Evolutionary conservation across 2,797 vertebrate genomes (phyloP).

Genomic region (Decapterus maruadsi): DNA sequence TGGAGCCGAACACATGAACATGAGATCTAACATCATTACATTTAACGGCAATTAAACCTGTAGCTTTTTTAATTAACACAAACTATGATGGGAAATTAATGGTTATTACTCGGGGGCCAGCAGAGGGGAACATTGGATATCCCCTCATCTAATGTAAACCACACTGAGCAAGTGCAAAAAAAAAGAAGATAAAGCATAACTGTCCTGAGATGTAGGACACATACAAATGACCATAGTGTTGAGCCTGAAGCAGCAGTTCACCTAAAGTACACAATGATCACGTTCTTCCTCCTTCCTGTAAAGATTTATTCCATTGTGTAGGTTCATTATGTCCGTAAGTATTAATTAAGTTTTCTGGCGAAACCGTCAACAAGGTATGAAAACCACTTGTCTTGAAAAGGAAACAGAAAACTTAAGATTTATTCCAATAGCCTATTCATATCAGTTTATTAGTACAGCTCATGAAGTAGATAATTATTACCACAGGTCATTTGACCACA

Average conservation of each 20-base stretch:
- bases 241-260: conserved; percentile 12
- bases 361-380: too few species aligned
- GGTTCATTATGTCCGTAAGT: too few species aligned
- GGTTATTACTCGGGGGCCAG: conserved; percentile 79
- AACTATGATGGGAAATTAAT: conserved; percentile 86
- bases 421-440: conserved; percentile 6
- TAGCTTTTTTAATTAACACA: conserved; percentile 87
- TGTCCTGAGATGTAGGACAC: conserved; percentile 31
- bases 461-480: not conserved
- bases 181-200: not conserved
- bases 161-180: conserved; percentile 22
- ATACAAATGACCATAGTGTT: conserved; percentile 6
- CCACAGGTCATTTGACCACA: not conserved
- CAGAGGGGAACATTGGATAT: conserved; percentile 63
- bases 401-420: too few species aligned
- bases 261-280: conserved; percentile 2
- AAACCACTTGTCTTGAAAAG: too few species aligned
- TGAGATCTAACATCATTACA: conserved; percentile 87
- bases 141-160: conserved; percentile 53
- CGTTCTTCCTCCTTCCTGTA: conserved; percentile 3
- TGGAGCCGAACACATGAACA: conserved; percentile 81
- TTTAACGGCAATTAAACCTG: conserved; percentile 87
- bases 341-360: too few species aligned
- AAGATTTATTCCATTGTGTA: conserved; percentile 12
- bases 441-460: not conserved